phyloP scores from a whole-genome alignment of 92 coral and sea anemone species.

The Paramuricea clavata region DNA sequence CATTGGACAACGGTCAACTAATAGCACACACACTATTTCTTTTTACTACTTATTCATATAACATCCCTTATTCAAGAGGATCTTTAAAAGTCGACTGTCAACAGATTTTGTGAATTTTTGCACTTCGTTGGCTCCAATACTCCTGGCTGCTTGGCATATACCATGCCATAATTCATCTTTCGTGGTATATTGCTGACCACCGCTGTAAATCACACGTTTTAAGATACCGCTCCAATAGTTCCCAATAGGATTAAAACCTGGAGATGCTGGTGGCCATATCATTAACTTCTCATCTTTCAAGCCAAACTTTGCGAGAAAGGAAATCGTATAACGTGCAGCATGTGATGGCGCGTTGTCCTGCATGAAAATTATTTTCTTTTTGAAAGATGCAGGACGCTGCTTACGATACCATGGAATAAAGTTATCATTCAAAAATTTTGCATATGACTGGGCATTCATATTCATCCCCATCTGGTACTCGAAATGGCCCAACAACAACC shows the following conservation, averaged over 20 bases:
- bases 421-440: background rate
- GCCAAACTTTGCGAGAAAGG: background rate
- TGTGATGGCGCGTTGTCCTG: constrained; percentile 3
- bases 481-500: background rate
- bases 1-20: background rate
- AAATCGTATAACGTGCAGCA: constrained; percentile 2
- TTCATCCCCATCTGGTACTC: background rate
- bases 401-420: constrained; percentile 1
- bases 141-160: no score
- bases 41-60: background rate
- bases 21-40: background rate
- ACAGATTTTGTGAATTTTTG: background rate
- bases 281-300: background rate
- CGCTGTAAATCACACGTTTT: background rate
- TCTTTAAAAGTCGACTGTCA: background rate
- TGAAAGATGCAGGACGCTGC: constrained; percentile 2
- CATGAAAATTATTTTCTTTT: constrained; percentile 1
- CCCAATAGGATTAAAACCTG: background rate
- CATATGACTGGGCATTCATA: background rate
- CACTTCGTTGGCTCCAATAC: background rate
- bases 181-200: background rate
- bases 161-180: background rate
- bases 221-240: constrained; percentile 4
- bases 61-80: background rate
- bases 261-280: constrained; percentile 8